These are phyloP conservation scores for Azorinus chamasolen DNA, from an alignment of 2,888 invertebrate genomes.

Conservation along the genomic window DNA sequence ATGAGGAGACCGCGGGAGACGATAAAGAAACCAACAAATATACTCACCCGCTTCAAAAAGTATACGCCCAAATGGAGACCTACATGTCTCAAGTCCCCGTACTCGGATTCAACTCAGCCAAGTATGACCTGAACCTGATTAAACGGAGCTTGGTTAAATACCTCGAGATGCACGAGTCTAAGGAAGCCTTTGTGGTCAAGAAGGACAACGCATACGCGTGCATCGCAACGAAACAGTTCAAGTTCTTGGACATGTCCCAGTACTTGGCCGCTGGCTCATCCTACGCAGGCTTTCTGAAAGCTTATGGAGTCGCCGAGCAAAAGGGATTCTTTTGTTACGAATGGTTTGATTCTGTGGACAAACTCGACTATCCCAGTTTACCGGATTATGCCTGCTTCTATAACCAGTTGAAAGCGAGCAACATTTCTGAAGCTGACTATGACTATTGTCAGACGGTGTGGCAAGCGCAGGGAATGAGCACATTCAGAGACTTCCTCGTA, in stretches of 20 bases:
- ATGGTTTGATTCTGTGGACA: constrained; percentile 11
- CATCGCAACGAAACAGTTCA: constrained; percentile 31
- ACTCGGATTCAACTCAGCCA: constrained; percentile 50
- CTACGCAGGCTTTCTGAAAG: constrained; percentile 54
- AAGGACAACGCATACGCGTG: constrained; percentile 45
- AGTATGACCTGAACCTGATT: constrained; percentile 55
- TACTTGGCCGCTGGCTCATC: constrained; percentile 51
- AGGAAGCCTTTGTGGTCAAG: constrained; percentile 26
- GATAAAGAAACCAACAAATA: background rate
- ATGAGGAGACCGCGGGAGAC: background rate
- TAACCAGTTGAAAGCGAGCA: constrained; percentile 1
- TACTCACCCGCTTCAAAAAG: constrained; percentile 12
- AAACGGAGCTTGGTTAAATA: constrained; percentile 22
- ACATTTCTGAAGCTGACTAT: constrained; percentile 17
- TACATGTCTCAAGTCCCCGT: constrained; percentile 38
- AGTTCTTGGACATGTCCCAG: constrained; percentile 47
- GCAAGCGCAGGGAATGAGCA: constrained; percentile 50
- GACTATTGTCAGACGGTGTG: constrained; percentile 42
- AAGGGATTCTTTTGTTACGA: constrained; percentile 43
- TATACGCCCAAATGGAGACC: constrained; percentile 7
- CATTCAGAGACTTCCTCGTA: constrained; percentile 58
- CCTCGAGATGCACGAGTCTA: constrained; percentile 26
- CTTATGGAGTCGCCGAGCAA: constrained; percentile 38
- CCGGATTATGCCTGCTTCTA: constrained; percentile 14
- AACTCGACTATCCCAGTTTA: background rate